Percentiles rank a stretch among this genome's conserved stretches.
phyloP scores from a whole-genome alignment of 2,888 invertebrate genomes.

The Nemoura dubitans region DNA sequence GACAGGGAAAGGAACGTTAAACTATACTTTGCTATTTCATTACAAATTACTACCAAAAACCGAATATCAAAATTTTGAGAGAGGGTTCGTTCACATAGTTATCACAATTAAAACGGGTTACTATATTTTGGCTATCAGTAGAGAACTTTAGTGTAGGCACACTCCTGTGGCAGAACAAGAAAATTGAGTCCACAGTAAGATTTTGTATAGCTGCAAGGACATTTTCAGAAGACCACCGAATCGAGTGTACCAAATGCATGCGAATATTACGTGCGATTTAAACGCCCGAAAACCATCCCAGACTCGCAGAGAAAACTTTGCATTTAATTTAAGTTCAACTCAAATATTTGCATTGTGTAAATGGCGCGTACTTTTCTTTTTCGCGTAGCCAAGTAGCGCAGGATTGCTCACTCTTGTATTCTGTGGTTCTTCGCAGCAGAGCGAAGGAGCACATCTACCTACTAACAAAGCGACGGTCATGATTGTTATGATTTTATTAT shows the following conservation, averaged over 20 bases:
- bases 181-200: no score
- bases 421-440: neutral
- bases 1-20: neutral
- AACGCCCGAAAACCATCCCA: neutral
- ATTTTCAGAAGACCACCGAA: no score
- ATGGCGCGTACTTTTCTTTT: neutral
- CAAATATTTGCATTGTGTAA: neutral
- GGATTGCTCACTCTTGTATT: neutral
- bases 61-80: neutral
- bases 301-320: neutral
- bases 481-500: slow-evolving; percentile 4
- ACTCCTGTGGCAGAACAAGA: no score
- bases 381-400: neutral
- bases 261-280: neutral
- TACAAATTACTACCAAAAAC: neutral
- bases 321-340: neutral
- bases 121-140: no score
- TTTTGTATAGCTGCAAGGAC: no score
- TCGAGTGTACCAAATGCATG: neutral
- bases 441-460: neutral
- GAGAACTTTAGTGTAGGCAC: no score
- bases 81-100: no score
- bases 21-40: no score
- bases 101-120: no score
- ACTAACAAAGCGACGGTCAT: neutral